Conservation (phyloP, 2,113 vertebrate genomes). For the Reinhardtius hippoglossoides region DNA sequence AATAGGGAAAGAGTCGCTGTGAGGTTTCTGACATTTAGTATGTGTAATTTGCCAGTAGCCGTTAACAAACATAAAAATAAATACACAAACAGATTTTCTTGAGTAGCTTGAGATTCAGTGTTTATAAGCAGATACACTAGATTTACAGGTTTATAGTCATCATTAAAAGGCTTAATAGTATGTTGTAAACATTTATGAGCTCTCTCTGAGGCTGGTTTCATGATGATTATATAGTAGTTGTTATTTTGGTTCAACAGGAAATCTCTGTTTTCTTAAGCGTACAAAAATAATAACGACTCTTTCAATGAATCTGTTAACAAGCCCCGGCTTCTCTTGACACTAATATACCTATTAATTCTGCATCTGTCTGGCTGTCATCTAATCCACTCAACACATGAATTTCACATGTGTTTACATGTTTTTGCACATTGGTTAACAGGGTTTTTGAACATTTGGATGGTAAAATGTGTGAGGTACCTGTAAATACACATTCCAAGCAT, state of each 20-base stretch:
- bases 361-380: too few relatives aligned
- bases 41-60: constrained; percentile 7
- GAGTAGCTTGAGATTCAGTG: constrained; percentile 10
- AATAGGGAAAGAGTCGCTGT: constrained; percentile 16
- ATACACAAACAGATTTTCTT: constrained; percentile 18
- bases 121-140: constrained; percentile 24
- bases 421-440: too few relatives aligned
- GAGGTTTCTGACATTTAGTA: constrained; percentile 14
- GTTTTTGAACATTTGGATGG: too few relatives aligned
- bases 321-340: too few relatives aligned
- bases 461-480: too few relatives aligned
- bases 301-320: neutral
- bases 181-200: constrained; percentile 48
- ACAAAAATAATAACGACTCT: constrained; percentile 1
- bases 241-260: constrained; percentile 13
- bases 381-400: too few relatives aligned
- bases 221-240: neutral
- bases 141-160: constrained; percentile 51
- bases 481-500: too few relatives aligned
- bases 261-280: neutral
- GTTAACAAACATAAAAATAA: constrained; percentile 15
- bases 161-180: constrained; percentile 43
- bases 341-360: too few relatives aligned
- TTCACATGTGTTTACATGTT: too few relatives aligned
- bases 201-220: constrained; percentile 10